Percentiles rank a stretch among this genome's conserved stretches.
Evolutionary conservation across 2,113 vertebrate species (phyloP).

Genomic region (Artemisiospiza belli): DNA sequence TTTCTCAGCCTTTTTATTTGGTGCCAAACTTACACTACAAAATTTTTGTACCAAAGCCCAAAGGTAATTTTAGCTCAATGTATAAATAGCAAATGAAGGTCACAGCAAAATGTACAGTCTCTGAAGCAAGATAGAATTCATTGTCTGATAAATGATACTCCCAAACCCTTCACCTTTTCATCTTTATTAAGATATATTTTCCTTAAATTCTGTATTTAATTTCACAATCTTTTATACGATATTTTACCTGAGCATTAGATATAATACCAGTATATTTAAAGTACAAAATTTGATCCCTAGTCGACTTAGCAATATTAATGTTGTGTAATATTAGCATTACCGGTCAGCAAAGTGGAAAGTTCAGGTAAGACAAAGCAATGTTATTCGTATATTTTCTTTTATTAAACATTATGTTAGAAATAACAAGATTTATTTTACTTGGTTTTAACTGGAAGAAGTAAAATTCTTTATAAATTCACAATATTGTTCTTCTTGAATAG

Average conservation of each 20-base stretch:
- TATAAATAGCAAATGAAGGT: constrained; percentile 19
- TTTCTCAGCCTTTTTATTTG: constrained; percentile 23
- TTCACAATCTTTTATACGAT: neutral
- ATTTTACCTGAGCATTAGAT: neutral
- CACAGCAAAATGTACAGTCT: neutral
- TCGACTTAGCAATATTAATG: neutral
- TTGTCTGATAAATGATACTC: neutral
- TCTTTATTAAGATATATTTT: neutral
- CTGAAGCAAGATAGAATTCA: neutral
- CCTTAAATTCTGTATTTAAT: neutral
- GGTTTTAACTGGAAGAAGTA: neutral
- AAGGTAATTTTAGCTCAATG: neutral
- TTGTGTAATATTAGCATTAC: neutral
- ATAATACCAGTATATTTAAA: neutral
- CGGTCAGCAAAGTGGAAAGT: neutral
- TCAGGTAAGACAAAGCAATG: neutral
- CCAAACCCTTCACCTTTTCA: neutral
- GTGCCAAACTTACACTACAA: neutral
- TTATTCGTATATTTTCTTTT: neutral
- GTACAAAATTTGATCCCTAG: neutral
- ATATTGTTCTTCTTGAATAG: neutral
- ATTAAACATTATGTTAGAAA: neutral
- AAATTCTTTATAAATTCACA: neutral
- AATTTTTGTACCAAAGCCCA: neutral
- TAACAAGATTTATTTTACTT: neutral